A percentile compares a stretch with the other conserved stretches of the same genome.
These are phyloP conservation scores for Genyomyrus donnyi DNA, from an alignment of 2,113 vertebrate species.

Conservation along the genomic window DNA sequence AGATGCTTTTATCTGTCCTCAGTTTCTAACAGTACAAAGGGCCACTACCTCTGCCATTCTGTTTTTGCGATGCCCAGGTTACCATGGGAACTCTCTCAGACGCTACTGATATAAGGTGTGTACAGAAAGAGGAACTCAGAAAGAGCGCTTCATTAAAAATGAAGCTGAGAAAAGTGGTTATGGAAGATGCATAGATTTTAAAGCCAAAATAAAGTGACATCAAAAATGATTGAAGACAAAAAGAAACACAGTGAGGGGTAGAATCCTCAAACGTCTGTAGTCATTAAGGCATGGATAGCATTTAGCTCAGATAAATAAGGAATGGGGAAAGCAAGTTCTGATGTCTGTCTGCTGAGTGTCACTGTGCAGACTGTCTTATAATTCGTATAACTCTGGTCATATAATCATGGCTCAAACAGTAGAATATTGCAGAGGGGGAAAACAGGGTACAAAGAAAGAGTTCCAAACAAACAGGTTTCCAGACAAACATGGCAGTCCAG, in stretches of 20 bases:
- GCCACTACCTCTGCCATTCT: slow-evolving; percentile 56
- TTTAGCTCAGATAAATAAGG: neutral
- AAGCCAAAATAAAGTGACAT: neutral
- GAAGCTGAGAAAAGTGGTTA: neutral
- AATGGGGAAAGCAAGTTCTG: neutral
- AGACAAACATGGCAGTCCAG: too few species aligned
- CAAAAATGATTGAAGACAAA: neutral
- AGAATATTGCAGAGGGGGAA: neutral
- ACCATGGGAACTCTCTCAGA: slow-evolving; percentile 60
- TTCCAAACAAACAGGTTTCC: neutral
- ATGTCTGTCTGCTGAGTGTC: neutral
- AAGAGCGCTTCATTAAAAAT: neutral
- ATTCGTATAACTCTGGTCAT: neutral
- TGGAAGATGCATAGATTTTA: neutral
- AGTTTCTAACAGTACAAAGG: slow-evolving; percentile 67
- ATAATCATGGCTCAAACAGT: neutral
- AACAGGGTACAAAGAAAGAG: neutral
- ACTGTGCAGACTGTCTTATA: neutral
- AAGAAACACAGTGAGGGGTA: neutral
- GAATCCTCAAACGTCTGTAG: neutral
- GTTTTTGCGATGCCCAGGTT: slow-evolving; percentile 72
- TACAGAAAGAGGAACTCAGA: slow-evolving; percentile 24
- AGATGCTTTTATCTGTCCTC: slow-evolving; percentile 77
- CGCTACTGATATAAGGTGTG: slow-evolving; percentile 31
- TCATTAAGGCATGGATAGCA: neutral